These are phyloP conservation scores for Celastrina argiolus DNA, from an alignment of 2,888 invertebrate species.

Conservation along the genomic window DNA sequence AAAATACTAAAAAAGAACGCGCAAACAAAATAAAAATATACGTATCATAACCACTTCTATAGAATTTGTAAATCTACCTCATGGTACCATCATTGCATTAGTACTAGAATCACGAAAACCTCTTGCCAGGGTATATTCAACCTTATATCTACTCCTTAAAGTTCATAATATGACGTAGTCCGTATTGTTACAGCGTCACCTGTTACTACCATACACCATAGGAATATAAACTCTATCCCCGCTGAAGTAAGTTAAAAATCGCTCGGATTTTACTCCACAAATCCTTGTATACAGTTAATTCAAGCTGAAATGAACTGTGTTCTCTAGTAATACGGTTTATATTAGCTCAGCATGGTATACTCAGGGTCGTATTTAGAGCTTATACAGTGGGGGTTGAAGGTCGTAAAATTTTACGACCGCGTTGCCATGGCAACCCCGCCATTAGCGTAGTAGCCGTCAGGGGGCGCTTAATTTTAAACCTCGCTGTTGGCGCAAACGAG, in stretches of 20 bases:
- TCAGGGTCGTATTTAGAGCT: neutral
- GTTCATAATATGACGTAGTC: neutral
- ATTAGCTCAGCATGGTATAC: neutral
- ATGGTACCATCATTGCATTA: neutral
- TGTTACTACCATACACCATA: neutral
- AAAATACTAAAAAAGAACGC: neutral
- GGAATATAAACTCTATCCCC: neutral
- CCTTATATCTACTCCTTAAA: neutral
- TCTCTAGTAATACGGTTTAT: neutral
- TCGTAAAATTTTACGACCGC: constrained; percentile 72
- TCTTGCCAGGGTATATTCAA: neutral
- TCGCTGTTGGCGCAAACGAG: neutral
- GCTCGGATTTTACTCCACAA: neutral
- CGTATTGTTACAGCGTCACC: neutral
- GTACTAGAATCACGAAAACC: neutral
- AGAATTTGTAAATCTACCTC: neutral
- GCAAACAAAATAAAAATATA: neutral
- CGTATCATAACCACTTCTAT: neutral
- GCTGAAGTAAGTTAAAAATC: neutral
- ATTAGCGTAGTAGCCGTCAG: constrained; percentile 9
- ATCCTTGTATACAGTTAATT: neutral
- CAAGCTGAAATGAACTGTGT: neutral
- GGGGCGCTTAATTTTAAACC: neutral
- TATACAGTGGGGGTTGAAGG: constrained; percentile 46
- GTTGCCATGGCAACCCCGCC: constrained; percentile 31